phyloP scores from a whole-genome alignment of 2,888 invertebrate genomes.

The Torymus aiolomorphi region DNA sequence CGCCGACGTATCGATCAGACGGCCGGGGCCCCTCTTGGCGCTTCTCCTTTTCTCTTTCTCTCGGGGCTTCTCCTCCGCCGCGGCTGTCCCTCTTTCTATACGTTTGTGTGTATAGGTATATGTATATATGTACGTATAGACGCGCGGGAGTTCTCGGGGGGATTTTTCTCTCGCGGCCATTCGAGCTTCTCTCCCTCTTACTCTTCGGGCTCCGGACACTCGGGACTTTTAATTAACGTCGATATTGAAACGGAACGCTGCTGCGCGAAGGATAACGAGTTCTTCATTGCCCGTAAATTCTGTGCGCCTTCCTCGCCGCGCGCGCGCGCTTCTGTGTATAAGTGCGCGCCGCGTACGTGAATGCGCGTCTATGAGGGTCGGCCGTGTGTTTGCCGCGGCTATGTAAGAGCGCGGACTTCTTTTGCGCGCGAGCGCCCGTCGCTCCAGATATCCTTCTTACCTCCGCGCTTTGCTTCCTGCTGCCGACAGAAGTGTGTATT shows the following conservation, averaged over 20 bases:
- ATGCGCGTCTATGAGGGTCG: too few relatives aligned
- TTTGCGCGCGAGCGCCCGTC: conserved; percentile 19
- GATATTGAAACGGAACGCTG: conserved; percentile 54
- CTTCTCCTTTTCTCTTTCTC: conserved; percentile 36
- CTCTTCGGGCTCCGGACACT: conserved; percentile 53
- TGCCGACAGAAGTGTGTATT: not conserved
- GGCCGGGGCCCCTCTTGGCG: not conserved
- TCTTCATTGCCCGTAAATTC: conserved; percentile 56
- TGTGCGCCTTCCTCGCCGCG: not conserved
- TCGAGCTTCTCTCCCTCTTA: not conserved
- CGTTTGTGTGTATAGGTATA: conserved; percentile 3
- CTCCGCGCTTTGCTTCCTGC: conserved; percentile 2
- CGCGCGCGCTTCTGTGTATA: too few relatives aligned
- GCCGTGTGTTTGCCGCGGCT: not conserved
- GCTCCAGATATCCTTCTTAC: conserved; percentile 37
- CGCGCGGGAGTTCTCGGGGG: not conserved
- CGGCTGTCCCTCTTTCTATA: not conserved
- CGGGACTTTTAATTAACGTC: conserved; percentile 61
- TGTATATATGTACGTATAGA: not conserved
- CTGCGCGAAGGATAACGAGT: conserved; percentile 55
- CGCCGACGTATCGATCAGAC: conserved; percentile 41
- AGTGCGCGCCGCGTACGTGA: too few relatives aligned
- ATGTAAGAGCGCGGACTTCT: not conserved
- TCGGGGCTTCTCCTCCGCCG: conserved; percentile 22
- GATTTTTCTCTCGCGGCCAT: not conserved